Conservation (phyloP, 2,797 vertebrate genomes). For the Helicolenus hilgendorfi region DNA sequence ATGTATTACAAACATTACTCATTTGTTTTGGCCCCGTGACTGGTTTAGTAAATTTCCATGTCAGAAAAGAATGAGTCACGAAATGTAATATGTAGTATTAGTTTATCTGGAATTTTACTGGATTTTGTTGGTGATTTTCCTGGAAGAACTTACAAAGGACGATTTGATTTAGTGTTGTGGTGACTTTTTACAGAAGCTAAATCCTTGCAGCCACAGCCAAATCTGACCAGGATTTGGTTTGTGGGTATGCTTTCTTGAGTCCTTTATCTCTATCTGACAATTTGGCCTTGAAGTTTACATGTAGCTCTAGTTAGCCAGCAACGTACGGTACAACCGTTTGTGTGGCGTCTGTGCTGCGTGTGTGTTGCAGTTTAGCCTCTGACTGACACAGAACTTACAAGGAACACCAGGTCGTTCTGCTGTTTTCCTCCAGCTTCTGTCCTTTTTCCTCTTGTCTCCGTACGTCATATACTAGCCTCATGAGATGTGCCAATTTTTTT, state of each 20-base stretch:
- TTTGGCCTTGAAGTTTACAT: background rate
- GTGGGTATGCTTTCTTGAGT: background rate
- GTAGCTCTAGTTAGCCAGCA: background rate
- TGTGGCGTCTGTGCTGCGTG: fast-evolving
- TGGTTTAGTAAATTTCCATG: background rate
- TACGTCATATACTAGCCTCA: background rate
- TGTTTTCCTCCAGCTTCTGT: background rate
- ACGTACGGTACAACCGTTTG: background rate
- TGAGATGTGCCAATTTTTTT: too few relatives aligned
- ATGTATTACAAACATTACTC: background rate
- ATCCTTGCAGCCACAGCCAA: background rate
- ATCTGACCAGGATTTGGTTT: background rate
- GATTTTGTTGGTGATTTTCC: background rate
- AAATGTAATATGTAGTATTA: background rate
- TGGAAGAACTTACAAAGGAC: background rate
- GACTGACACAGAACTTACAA: background rate
- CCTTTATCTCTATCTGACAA: background rate
- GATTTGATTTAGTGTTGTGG: background rate
- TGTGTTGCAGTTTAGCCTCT: background rate
- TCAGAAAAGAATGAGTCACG: background rate
- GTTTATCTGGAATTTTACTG: background rate
- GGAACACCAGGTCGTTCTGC: background rate
- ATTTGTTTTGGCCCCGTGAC: background rate
- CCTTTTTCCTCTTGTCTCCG: background rate
- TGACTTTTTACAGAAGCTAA: background rate